Evolutionary conservation across 1,140 invertebrate species (phyloP), one percentile per base, ranked within the genome.

Genomic region (Galleria mellonella): DNA sequence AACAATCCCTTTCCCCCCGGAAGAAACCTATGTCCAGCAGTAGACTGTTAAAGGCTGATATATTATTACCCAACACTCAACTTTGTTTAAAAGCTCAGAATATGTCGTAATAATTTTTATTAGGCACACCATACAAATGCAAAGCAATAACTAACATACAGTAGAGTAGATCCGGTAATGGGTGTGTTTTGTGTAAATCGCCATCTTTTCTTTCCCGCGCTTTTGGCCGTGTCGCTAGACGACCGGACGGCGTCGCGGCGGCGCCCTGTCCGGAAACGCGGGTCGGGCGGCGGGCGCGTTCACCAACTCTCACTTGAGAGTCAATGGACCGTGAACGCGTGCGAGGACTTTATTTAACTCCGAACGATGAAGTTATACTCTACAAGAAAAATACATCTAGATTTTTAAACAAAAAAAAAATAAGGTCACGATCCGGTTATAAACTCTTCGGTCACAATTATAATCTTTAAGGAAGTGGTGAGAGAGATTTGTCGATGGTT

Each of bases 271-370:
- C 61, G 72, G 70, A 66, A 59, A 56, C 47, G 47, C 52, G 57
- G 49, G 46, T 57, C 56, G 57, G 52, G 48, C 47, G 46, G 55
- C 56, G 57, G 52, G 48, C 47, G 54, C 62, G 49, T 53, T 53
- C 54, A 44, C 49, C 17, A 56, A 63, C 65, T 66, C 69, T 62
- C 72, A 71, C 72, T 76, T 59, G 60, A 62, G 48, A 63, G 44
- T 69, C 71, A 74, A 74, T 79, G 64, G 72, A 61, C 51, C 63
- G 71, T 76, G 64, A 79, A 74, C 66, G 55, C 43, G 54, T 61
- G 55, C 55, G 58, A 63, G 46, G 45, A 62, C 59, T 63, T 62
- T 55, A 54, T 55, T 60, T 57, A 51, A 36, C 51, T 15, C 17
- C 40, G 9, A 32, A 46, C 46, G 51, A 23, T 17, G 23, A 31